These are phyloP conservation scores for Mesochorus sp. DNA, from an alignment of 2,888 invertebrate species.

Conservation along the genomic window DNA sequence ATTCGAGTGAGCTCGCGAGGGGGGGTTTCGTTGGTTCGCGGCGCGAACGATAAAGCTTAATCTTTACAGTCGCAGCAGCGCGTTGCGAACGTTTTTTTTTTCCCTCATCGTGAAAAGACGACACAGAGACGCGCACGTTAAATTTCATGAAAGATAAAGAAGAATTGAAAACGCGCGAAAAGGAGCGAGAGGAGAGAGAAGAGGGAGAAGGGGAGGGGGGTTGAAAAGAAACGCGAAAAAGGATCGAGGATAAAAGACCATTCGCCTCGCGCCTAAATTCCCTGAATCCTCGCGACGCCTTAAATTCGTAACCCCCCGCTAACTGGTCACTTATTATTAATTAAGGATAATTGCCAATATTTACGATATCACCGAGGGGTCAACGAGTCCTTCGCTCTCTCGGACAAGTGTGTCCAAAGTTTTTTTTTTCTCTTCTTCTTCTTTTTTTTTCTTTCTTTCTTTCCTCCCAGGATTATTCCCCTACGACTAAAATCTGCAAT, in stretches of 20 bases:
- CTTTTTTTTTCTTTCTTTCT: slow-evolving; percentile 14
- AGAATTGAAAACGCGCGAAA: slow-evolving; percentile 20
- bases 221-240: background rate
- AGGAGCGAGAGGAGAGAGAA: slow-evolving; percentile 16
- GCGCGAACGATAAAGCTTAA: slow-evolving; percentile 75
- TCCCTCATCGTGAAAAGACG: background rate
- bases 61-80: slow-evolving; percentile 72
- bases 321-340: slow-evolving; percentile 77
- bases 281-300: slow-evolving; percentile 69
- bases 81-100: slow-evolving; percentile 28
- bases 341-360: slow-evolving; percentile 78
- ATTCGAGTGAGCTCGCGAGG: slow-evolving; percentile 75
- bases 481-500: no score
- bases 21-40: slow-evolving; percentile 70
- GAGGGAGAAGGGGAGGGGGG: background rate
- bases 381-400: slow-evolving; percentile 52
- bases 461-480: background rate
- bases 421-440: background rate
- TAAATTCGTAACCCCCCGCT: slow-evolving; percentile 73
- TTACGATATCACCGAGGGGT: slow-evolving; percentile 76
- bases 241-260: slow-evolving; percentile 12
- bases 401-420: slow-evolving; percentile 28
- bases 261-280: slow-evolving; percentile 76
- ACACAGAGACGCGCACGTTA: background rate
- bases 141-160: slow-evolving; percentile 30